These are phyloP conservation scores for Acronicta aceris DNA, from an alignment of 2,888 invertebrate genomes.

Conservation along the genomic window DNA sequence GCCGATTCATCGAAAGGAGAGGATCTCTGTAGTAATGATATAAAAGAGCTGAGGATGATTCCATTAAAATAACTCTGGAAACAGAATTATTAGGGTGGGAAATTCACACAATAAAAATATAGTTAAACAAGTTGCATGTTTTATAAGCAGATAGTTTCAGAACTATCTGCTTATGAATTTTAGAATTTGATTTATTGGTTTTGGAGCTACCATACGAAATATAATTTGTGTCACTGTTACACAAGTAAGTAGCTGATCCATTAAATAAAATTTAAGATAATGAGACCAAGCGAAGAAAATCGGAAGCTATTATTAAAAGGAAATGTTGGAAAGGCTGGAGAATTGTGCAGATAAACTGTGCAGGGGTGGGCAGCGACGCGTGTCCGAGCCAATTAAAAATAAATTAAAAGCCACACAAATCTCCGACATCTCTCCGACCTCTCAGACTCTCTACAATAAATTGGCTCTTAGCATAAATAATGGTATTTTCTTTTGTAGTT, in stretches of 20 bases:
- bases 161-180: no score
- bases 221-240: no score
- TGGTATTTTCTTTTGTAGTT: constrained; percentile 20
- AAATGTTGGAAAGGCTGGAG: constrained; percentile 14
- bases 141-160: no score
- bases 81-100: constrained; percentile 17
- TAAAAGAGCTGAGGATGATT: constrained; percentile 40
- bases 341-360: constrained; percentile 31
- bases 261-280: not conserved
- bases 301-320: constrained; percentile 16
- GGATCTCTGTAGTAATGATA: constrained; percentile 25
- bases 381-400: constrained; percentile 47
- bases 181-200: no score
- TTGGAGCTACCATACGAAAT: no score
- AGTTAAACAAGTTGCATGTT: no score
- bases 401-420: constrained; percentile 51
- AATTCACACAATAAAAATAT: no score
- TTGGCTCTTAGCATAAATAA: constrained; percentile 27
- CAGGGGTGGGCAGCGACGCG: constrained; percentile 27
- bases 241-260: constrained; percentile 4
- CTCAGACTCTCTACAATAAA: constrained; percentile 28
- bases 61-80: constrained; percentile 26
- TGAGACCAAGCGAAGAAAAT: not conserved
- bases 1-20: constrained; percentile 27
- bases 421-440: constrained; percentile 10